Conservation (phyloP, 2,113 vertebrate genomes). For the Dolichotis patagonum region DNA sequence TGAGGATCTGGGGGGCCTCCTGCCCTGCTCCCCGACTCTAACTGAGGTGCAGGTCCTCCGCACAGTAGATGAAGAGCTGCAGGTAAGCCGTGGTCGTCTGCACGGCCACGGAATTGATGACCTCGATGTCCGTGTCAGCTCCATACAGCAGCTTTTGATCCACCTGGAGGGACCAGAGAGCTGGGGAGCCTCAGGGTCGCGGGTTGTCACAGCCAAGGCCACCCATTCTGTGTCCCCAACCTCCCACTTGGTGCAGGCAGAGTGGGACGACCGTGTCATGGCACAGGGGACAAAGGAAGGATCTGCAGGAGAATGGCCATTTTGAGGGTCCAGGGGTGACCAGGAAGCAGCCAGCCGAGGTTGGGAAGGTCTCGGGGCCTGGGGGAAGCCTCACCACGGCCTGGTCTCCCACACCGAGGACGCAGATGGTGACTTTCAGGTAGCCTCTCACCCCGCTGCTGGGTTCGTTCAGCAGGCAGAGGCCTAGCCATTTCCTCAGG, state of each 20-base stretch:
- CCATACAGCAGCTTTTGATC: constrained; percentile 55
- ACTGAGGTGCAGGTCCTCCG: constrained; percentile 82
- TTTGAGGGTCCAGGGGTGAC: neutral
- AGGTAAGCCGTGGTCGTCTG: constrained; percentile 37
- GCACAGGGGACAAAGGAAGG: neutral
- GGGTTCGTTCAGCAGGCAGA: constrained; percentile 67
- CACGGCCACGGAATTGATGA: constrained; percentile 58
- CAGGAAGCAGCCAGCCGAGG: neutral
- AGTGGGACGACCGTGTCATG: neutral
- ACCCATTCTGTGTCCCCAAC: neutral
- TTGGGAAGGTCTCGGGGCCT: neutral
- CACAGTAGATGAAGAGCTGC: constrained; percentile 80
- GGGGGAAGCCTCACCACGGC: constrained; percentile 71
- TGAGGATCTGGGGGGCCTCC: neutral
- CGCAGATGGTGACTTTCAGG: constrained; percentile 82
- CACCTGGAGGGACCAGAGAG: constrained; percentile 69
- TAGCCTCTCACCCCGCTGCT: constrained; percentile 71
- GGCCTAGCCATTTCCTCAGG: constrained; percentile 84
- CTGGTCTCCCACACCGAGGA: constrained; percentile 75
- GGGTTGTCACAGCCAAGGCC: neutral
- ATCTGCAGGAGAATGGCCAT: neutral
- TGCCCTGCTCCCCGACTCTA: neutral
- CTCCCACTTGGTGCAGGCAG: neutral
- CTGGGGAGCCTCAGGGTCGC: neutral
- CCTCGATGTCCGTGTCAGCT: constrained; percentile 18